Evolutionary conservation across 2,797 vertebrate genomes (phyloP), one percentile per base, ranked within the genome.

Genomic region (Betta splendens): DNA sequence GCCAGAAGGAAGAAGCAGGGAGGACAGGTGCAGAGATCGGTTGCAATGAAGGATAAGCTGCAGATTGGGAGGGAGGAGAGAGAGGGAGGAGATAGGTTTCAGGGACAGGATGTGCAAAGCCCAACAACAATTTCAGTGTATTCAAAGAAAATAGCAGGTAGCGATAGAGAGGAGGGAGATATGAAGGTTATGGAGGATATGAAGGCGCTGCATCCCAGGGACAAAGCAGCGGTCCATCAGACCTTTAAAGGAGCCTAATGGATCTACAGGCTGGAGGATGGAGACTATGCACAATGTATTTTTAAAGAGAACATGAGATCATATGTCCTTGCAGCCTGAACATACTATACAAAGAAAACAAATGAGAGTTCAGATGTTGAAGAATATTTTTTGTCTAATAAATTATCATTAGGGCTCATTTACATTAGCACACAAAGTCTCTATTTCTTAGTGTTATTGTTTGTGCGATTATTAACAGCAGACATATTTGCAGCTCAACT

Each of bases 181-280:
- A 29, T 72, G 39, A 80, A 79, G 68, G 74, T 81, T 58, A 64
- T n/a, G n/a, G n/a, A n/a, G n/a, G 21, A 43, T 47, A 29, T 72
- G 39, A 80, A 79, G 68, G 74, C 21, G 21, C 7, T 16, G 35
- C 62, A 68, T 56, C 47, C 73, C 50, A 72, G 42, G 40, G 39
- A 43, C 43, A 57, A 48, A 67, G 36, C 16, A 18, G 33, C 42
- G 35, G 23, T 46, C 44, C 33, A 43, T 53, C 25, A 43, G 32
- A 31, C 32, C 29, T 57, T 39, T 38, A 23, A 18, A 21, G 28
- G 20, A 23, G 33, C 18, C 15, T 52, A 47, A 57, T 49, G 35
- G 38, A 38, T 57, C 10, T 4, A 32, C 29, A 12, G 29, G 12
- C 5, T 32, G 29, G 29, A 32, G 12, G 28, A 11, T 7, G 11